Conservation (phyloP, 1,140 invertebrate species). For the Saccostrea echinata region DNA sequence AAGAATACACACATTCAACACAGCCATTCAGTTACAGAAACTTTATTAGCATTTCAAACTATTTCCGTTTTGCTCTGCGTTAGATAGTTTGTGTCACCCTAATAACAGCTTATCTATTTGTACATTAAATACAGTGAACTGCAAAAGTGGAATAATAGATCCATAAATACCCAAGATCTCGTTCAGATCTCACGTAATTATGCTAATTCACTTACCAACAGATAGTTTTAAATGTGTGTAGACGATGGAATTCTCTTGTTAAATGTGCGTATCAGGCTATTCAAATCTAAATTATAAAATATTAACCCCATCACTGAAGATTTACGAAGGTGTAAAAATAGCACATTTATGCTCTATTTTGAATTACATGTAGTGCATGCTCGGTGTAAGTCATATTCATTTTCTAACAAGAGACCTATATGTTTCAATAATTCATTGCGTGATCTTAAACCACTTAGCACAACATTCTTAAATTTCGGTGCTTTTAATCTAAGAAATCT, state of each 20-base stretch:
- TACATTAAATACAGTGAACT: neutral
- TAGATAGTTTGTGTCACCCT: constrained; percentile 9
- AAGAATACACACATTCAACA: neutral
- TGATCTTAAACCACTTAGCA: no score
- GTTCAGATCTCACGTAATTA: constrained; percentile 29
- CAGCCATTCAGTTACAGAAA: neutral
- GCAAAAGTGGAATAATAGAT: constrained; percentile 1
- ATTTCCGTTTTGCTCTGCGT: constrained; percentile 29
- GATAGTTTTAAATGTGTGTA: constrained; percentile 19
- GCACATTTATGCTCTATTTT: neutral
- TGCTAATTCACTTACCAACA: constrained; percentile 23
- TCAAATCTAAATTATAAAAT: neutral
- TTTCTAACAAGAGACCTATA: no score
- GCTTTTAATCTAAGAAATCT: no score
- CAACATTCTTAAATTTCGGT: no score
- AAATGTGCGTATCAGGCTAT: neutral
- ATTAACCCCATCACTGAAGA: neutral
- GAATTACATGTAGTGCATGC: no score
- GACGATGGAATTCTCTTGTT: constrained; percentile 15
- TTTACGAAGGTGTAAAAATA: constrained; percentile 3
- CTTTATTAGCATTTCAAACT: constrained; percentile 27
- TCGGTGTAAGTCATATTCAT: no score
- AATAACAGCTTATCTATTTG: neutral
- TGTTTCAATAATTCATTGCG: no score
- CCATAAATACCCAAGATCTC: constrained; percentile 26